These are phyloP conservation scores for Leucopsar rothschildi DNA, from an alignment of 2,113 vertebrate genomes.

Conservation along the genomic window DNA sequence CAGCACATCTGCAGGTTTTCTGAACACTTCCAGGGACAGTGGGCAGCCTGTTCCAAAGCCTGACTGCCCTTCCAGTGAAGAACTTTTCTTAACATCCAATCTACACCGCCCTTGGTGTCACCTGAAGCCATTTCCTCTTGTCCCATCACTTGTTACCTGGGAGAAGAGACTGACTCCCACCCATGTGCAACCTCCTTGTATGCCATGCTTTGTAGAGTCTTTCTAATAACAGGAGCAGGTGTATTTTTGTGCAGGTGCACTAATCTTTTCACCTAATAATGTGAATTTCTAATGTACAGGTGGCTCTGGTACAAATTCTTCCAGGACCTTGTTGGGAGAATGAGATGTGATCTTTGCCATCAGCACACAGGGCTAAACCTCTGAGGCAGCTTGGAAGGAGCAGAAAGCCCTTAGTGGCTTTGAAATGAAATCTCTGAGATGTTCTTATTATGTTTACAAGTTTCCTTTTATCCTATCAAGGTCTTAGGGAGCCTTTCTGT, in stretches of 20 bases:
- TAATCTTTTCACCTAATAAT: neutral
- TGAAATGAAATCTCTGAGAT: neutral
- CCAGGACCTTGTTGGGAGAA: conserved; percentile 20
- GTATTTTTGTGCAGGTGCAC: conserved; percentile 4
- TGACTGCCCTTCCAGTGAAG: neutral
- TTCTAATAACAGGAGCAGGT: neutral
- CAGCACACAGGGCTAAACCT: neutral
- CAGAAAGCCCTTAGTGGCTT: neutral
- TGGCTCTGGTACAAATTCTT: neutral
- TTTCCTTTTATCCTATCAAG: conserved; percentile 32
- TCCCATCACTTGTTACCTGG: neutral
- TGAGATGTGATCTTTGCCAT: neutral
- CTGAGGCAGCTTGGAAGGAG: conserved; percentile 20
- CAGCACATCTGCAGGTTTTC: neutral
- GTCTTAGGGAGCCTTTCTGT: conserved; percentile 24
- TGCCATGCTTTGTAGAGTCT: neutral
- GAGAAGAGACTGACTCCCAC: neutral
- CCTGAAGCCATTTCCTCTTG: neutral
- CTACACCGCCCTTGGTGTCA: neutral
- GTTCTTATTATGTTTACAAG: conserved; percentile 54
- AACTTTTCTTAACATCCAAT: neutral
- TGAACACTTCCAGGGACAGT: neutral
- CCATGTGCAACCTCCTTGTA: neutral
- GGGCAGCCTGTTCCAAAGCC: neutral
- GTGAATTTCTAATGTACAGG: neutral